Evolutionary conservation across 2,888 invertebrate species (phyloP).

Genomic region (Aproaerema taeniolella): DNA sequence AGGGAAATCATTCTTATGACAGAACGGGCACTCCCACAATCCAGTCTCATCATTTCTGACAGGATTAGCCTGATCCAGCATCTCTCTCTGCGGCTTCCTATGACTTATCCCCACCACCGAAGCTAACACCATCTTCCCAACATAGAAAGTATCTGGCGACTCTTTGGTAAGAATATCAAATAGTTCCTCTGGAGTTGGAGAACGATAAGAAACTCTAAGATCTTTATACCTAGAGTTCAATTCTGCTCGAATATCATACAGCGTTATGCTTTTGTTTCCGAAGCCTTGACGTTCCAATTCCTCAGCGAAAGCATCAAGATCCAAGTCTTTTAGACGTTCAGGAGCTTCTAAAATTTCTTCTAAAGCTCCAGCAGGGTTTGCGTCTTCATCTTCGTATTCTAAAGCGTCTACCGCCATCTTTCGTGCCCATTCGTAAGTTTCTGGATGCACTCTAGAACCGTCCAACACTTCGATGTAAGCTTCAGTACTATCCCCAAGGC

Average conservation of each 20-base stretch:
- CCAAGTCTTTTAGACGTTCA: conserved; percentile 95
- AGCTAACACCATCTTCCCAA: conserved; percentile 90
- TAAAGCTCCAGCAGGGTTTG: conserved; percentile 96
- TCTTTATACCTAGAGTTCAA: conserved; percentile 96
- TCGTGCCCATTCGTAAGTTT: conserved; percentile 99
- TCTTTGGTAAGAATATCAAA: conserved; percentile 98
- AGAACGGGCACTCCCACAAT: conserved; percentile 98
- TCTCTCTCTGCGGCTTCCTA: conserved; percentile 93
- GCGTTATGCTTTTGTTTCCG: conserved; percentile 93
- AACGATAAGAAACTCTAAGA: conserved; percentile 85
- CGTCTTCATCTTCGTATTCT: conserved; percentile 98
- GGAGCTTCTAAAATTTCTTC: conserved; percentile 98
- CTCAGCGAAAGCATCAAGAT: conserved; percentile 98
- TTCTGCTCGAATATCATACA: conserved; percentile 98
- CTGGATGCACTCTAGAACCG: conserved; percentile 98
- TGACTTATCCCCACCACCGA: conserved; percentile 90
- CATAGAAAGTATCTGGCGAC: conserved; percentile 94
- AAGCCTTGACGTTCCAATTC: conserved; percentile 95
- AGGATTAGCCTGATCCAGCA: conserved; percentile 96
- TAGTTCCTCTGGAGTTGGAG: conserved; percentile 90
- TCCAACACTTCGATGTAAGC: conserved; percentile 97
- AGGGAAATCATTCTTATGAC: conserved; percentile 96
- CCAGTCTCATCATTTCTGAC: conserved; percentile 96
- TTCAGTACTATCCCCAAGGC: conserved; percentile 95
- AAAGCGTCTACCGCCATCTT: conserved; percentile 99